A percentile compares a stretch with the other conserved stretches of the same genome.
These are phyloP conservation scores for Eclectus roratus DNA, from an alignment of 2,113 vertebrate genomes.

Conservation along the genomic window DNA sequence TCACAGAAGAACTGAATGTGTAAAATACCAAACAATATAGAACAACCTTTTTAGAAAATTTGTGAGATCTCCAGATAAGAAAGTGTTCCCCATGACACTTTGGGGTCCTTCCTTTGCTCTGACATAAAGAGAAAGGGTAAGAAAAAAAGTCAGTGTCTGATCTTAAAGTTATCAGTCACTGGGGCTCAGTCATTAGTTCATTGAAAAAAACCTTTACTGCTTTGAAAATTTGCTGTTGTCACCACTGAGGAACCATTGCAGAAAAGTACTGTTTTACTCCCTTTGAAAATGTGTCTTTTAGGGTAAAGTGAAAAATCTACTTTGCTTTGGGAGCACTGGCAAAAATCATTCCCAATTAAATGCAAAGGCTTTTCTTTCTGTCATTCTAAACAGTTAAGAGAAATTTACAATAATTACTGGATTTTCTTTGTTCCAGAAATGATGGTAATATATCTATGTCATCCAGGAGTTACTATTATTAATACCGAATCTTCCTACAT, in stretches of 20 bases:
- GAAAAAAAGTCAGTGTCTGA: background rate
- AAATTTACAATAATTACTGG: background rate
- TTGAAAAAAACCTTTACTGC: background rate
- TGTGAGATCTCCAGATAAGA: background rate
- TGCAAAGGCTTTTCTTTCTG: background rate
- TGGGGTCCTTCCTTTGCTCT: background rate
- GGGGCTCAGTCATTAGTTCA: background rate
- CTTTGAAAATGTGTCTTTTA: background rate
- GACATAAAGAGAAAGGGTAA: background rate
- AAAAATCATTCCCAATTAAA: background rate
- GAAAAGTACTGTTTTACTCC: background rate
- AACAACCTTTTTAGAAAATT: background rate
- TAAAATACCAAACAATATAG: background rate
- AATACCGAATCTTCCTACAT: background rate
- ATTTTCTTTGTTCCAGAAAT: background rate
- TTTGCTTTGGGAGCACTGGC: background rate
- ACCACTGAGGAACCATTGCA: background rate
- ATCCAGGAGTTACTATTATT: background rate
- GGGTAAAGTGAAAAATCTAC: background rate
- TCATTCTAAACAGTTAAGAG: background rate
- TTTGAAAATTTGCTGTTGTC: background rate
- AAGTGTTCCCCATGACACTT: background rate
- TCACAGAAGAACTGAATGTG: background rate
- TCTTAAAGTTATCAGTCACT: background rate
- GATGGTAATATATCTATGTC: background rate